A percentile compares a stretch with the other conserved stretches of the same genome.
Conservation (phyloP, 2,797 vertebrate genomes). For the Lophius americanus region DNA sequence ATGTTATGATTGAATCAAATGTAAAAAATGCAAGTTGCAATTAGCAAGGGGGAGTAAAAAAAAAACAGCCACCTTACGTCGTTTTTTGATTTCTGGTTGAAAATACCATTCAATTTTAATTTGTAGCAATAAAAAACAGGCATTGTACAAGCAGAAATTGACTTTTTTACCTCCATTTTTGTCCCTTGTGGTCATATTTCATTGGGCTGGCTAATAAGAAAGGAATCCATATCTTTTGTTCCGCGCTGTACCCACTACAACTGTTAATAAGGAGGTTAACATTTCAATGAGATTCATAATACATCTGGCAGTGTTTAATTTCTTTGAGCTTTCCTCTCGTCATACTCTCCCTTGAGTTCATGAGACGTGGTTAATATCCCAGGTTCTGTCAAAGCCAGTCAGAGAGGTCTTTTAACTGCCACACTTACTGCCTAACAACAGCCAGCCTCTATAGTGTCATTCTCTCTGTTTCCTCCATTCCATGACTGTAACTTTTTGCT, state of each 20-base stretch:
- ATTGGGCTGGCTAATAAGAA: slow-evolving; percentile 66
- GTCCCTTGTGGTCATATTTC: slow-evolving; percentile 62
- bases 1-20: slow-evolving; percentile 54
- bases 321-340: slow-evolving; percentile 59
- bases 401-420: slow-evolving; percentile 69
- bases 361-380: slow-evolving; percentile 59
- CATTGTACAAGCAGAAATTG: slow-evolving; percentile 55
- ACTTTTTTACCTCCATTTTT: slow-evolving; percentile 65
- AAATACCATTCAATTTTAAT: slow-evolving; percentile 66
- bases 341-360: slow-evolving; percentile 59
- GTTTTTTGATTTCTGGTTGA: slow-evolving; percentile 54
- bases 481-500: slow-evolving; percentile 26
- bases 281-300: slow-evolving; percentile 71
- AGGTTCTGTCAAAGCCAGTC: slow-evolving; percentile 60
- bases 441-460: slow-evolving; percentile 44
- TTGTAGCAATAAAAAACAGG: slow-evolving; percentile 62
- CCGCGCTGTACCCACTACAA: slow-evolving; percentile 38
- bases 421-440: slow-evolving; percentile 53
- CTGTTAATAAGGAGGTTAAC: slow-evolving; percentile 71
- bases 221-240: slow-evolving; percentile 52
- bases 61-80: slow-evolving; percentile 45
- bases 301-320: slow-evolving; percentile 73
- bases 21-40: slow-evolving; percentile 61
- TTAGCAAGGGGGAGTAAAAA: slow-evolving; percentile 30
- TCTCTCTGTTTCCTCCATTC: slow-evolving; percentile 29